Percentiles rank a stretch among this genome's conserved stretches.
Evolutionary conservation across 2,888 invertebrate genomes (phyloP).

Genomic region (Sinopyrophorus schimmeli): DNA sequence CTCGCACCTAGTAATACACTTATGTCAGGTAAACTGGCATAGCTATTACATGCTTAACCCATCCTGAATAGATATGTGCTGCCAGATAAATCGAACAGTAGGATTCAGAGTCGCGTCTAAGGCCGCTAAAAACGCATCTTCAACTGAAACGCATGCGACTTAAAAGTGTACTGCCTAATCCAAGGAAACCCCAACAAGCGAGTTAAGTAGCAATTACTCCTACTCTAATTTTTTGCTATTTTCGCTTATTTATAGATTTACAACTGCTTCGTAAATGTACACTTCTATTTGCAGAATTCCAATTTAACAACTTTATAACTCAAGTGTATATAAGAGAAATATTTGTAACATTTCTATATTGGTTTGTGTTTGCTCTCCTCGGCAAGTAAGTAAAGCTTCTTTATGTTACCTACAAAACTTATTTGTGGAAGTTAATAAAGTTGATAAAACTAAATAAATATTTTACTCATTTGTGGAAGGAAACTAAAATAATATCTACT

Average conservation of each 20-base stretch:
- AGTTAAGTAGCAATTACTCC: slow-evolving; percentile 30
- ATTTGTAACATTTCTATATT: too few relatives aligned
- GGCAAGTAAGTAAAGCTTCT: too few relatives aligned
- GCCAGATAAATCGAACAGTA: too few relatives aligned
- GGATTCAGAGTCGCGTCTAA: slow-evolving; percentile 15
- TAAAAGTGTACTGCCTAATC: slow-evolving; percentile 19
- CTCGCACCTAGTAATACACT: slow-evolving; percentile 26
- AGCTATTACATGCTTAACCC: slow-evolving; percentile 21
- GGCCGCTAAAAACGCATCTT: slow-evolving; percentile 34
- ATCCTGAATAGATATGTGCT: too few relatives aligned
- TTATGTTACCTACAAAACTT: too few relatives aligned
- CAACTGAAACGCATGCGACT: slow-evolving; percentile 32
- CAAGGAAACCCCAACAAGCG: slow-evolving; percentile 27
- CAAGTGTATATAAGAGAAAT: background rate
- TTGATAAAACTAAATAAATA: too few relatives aligned
- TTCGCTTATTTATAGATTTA: slow-evolving; percentile 37
- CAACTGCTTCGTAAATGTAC: slow-evolving; percentile 27
- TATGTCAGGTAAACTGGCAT: slow-evolving; percentile 20
- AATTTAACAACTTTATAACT: slow-evolving; percentile 6
- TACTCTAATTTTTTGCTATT: slow-evolving; percentile 29
- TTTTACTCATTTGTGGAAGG: too few relatives aligned
- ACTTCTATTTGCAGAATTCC: slow-evolving; percentile 24
- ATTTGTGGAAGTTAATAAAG: too few relatives aligned
- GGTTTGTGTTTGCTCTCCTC: too few relatives aligned
- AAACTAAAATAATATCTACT: too few relatives aligned